Evolutionary conservation across 2,113 vertebrate species (phyloP), one percentile per base, ranked within the genome.

Genomic region (Lanius ludovicianus): DNA sequence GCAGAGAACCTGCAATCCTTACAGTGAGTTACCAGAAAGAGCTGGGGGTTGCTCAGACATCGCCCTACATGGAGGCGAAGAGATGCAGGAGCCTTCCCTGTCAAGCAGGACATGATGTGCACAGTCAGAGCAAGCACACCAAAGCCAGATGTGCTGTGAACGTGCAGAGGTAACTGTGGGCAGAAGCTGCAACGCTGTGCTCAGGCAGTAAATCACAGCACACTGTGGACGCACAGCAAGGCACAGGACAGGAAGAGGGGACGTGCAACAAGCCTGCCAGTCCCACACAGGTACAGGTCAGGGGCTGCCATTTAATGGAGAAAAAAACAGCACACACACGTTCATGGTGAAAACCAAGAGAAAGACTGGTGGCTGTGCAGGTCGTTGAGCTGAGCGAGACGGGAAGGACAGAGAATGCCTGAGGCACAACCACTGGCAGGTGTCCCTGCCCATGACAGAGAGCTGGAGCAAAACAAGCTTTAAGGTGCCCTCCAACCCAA

Each of bases 111-210:
- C 68, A 31, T 0, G 1, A 60, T 55, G 41, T 13, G 62, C 52
- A 5, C 0, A 1, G 31, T 23, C 62, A n/a, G 52, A 33, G 63
- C 13, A 12, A 31, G 35, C 13, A 13, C 19, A 9, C 20, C n/a
- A 37, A 37, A 74, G 46, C 39, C 41, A 39, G 64, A 59, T 0
- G 0, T 47, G 75, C 90, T 74, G 65, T 6, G 75, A 55, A 41
- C n/a, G 30, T 35, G 70, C 87, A 46, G 74, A 67, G 68, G 65
- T 15, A 56, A 8, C 27, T 9, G 60, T 1, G 3, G 15, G 65
- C 55, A 46, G 84, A 49, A 41, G 62, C 46, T 11, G 47, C 2
- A 11, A 19, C 0, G 12, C 77, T 42, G 57, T 15, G 1, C 12
- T 20, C 1, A 2, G 50, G 42, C 76, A 23, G 55, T 89, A 63